Evolutionary conservation across 53 echinoderm and acorn worm genomes (phyloP).

Genomic region (Hippasteria phrygiana): DNA sequence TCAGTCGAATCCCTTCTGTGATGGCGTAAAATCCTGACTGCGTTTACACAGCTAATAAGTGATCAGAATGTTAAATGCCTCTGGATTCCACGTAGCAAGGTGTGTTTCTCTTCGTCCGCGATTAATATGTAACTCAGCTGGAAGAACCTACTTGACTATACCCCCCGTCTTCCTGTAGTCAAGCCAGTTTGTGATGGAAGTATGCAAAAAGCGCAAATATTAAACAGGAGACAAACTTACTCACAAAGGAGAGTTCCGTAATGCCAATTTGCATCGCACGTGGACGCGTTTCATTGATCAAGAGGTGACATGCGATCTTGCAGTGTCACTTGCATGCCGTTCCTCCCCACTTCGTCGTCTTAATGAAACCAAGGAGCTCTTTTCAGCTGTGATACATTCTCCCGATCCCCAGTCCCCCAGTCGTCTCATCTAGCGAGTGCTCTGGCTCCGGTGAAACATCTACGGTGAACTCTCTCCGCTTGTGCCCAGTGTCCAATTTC

Average conservation of each 20-base stretch:
- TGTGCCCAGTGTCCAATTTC: constrained; percentile 15
- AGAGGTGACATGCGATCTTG: not conserved
- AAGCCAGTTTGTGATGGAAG: not conserved
- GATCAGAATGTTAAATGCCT: not conserved
- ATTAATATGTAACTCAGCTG: too few species aligned
- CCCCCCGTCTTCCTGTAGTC: not conserved
- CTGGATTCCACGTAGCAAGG: not conserved
- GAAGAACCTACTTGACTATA: too few species aligned
- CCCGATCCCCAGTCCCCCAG: not conserved
- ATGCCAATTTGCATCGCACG: not conserved
- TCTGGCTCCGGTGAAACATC: not conserved
- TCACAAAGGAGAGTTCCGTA: not conserved
- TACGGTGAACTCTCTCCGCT: not conserved
- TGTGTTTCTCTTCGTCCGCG: too few species aligned
- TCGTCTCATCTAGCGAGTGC: not conserved
- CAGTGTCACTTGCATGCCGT: not conserved
- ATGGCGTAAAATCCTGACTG: not conserved
- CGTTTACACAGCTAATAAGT: not conserved
- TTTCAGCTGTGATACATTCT: not conserved
- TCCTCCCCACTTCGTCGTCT: not conserved
- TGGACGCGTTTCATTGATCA: not conserved
- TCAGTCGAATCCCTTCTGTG: not conserved
- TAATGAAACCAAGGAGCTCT: not conserved
- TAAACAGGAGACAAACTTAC: not conserved
- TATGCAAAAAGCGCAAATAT: not conserved